Percentiles rank a stretch among this genome's conserved stretches.
Conservation (phyloP, 2,888 invertebrate species). For the Taphrorychus bicolor region DNA sequence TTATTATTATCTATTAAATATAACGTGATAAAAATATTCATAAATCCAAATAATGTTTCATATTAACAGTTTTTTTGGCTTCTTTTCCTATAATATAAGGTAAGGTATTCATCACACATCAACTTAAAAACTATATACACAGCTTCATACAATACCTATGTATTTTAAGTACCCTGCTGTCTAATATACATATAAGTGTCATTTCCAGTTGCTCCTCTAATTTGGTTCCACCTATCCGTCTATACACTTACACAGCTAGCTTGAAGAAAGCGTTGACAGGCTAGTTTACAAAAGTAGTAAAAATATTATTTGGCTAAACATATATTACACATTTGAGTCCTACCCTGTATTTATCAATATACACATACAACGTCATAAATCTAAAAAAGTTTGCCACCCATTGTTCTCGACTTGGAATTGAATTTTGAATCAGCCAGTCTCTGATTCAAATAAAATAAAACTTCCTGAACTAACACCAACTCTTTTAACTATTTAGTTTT, state of each 20-base stretch:
- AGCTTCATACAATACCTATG: neutral
- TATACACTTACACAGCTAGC: neutral
- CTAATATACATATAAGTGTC: too few relatives aligned
- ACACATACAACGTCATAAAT: slow-evolving; percentile 6
- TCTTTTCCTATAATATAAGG: too few relatives aligned
- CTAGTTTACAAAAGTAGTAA: slow-evolving; percentile 25
- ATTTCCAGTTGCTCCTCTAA: neutral
- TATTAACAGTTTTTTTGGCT: neutral
- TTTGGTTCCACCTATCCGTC: too few relatives aligned
- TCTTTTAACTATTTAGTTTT: too few relatives aligned
- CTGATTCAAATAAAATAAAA: too few relatives aligned
- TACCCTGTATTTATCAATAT: slow-evolving; percentile 36
- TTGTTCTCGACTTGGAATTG: too few relatives aligned
- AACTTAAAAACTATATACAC: slow-evolving; percentile 23
- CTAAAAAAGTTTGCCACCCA: too few relatives aligned
- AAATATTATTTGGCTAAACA: slow-evolving; percentile 21
- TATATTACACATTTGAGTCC: slow-evolving; percentile 13
- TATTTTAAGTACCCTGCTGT: neutral
- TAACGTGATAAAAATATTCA: neutral
- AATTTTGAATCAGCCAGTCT: too few relatives aligned
- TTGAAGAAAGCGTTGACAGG: neutral
- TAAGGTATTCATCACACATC: too few relatives aligned
- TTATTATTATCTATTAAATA: too few relatives aligned
- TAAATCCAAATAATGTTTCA: neutral
- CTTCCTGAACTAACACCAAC: too few relatives aligned